Evolutionary conservation across 2,888 invertebrate species (phyloP), one percentile per base, ranked within the genome.

Genomic region (Caenorhabditis sp.): DNA sequence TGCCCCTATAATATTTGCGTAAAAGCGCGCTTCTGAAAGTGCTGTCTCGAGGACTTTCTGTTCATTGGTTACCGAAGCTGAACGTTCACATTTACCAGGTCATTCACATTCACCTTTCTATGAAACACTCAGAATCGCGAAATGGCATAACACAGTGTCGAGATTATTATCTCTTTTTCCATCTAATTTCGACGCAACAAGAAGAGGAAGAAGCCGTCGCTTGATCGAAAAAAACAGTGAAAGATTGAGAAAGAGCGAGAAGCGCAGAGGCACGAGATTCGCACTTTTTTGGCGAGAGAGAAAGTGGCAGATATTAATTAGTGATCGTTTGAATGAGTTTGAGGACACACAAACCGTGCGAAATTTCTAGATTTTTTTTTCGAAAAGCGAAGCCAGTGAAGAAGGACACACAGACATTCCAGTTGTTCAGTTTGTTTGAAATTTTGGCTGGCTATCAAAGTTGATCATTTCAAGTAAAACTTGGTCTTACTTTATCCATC

Each of bases 301-400:
- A 58, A 65, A 46, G 66, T 68, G 58, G 48, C 68, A 68, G 50
- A 52, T 68, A 68, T 68, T 68, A 68, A 68, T 59, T 68, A 68
- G 68, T 58, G 68, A 58, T 68, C 52, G 68, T 68, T 68, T 58
- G 53, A 52, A 17, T 45, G 45, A 9, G 26, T 24, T 22, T 22
- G 17, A 22, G n/a, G 17, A 20, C 17, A 27, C 9, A 13, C 13
- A 35, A 20, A 52, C 35, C 46, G 26, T 27, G 46, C 7, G 41
- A 41, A 41, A 41, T 41, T 41, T n/a, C n/a, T n/a, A n/a, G n/a
- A n/a, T n/a, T n/a, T n/a, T n/a, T n/a, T n/a, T n/a, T n/a, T n/a
- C n/a, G n/a, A n/a, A n/a, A n/a, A n/a, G n/a, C n/a, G n/a, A n/a
- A n/a, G n/a, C n/a, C n/a, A n/a, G n/a, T n/a, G n/a, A n/a, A n/a